Evolutionary conservation across 2,888 invertebrate species (phyloP).

Genomic region (Lithophane leautieri): DNA sequence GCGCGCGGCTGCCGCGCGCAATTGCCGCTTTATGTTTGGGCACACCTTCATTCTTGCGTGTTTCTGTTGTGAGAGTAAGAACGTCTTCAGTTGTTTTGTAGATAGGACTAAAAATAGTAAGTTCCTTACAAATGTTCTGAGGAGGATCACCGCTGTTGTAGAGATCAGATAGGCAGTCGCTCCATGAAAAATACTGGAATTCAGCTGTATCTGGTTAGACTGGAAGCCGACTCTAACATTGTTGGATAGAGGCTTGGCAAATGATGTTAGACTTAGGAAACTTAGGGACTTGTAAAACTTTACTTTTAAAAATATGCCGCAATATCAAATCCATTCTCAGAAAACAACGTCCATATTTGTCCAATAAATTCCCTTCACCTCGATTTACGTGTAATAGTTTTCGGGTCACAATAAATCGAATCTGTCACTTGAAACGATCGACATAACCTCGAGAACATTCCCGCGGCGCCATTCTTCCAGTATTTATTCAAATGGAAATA

Average conservation of each 20-base stretch:
- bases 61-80: too few relatives aligned
- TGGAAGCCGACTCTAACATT: background rate
- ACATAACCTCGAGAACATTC: constrained; percentile 11
- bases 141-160: too few relatives aligned
- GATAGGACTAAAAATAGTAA: too few relatives aligned
- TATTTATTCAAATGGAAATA: constrained; percentile 47
- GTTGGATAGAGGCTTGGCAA: background rate
- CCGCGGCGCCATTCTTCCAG: constrained; percentile 13
- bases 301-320: background rate
- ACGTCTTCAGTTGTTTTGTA: too few relatives aligned
- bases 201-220: background rate
- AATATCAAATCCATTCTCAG: background rate
- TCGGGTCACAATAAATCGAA: constrained; percentile 43
- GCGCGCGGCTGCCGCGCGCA: too few relatives aligned
- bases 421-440: constrained; percentile 44
- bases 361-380: constrained; percentile 32
- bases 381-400: constrained; percentile 38
- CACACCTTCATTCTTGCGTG: too few relatives aligned
- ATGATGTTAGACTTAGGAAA: background rate
- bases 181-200: background rate
- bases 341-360: constrained; percentile 14
- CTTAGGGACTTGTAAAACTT: too few relatives aligned
- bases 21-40: too few relatives aligned
- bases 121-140: too few relatives aligned
- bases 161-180: too few relatives aligned